These are phyloP conservation scores for Pachyrhynchus sulphureomaculatus DNA, from an alignment of 1,140 invertebrate genomes.

Conservation along the genomic window DNA sequence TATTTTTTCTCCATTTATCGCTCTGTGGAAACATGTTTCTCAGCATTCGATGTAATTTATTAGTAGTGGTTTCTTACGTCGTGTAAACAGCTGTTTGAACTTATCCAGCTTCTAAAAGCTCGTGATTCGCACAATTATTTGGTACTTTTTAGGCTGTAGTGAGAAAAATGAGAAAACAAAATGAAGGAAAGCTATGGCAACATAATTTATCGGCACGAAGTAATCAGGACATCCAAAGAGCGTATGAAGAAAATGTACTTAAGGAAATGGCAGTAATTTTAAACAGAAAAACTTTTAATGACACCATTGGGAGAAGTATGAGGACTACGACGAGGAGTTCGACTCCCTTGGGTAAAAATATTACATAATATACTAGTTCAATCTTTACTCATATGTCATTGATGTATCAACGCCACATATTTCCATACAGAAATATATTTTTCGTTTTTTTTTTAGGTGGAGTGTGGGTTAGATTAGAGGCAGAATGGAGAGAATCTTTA, in stretches of 20 bases:
- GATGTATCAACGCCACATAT: too few species aligned
- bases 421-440: too few species aligned
- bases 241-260: conserved; percentile 74
- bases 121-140: too few species aligned
- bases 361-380: conserved; percentile 25
- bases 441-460: conserved; percentile 57
- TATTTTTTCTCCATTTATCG: too few species aligned
- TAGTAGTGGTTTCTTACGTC: too few species aligned
- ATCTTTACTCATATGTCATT: too few species aligned
- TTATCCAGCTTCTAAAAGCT: too few species aligned
- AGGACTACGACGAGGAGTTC: neutral
- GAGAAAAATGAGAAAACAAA: conserved; percentile 30
- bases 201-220: conserved; percentile 70
- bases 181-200: conserved; percentile 65
- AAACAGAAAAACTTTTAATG: conserved; percentile 51
- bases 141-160: conserved; percentile 14
- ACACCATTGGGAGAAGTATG: conserved; percentile 5
- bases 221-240: conserved; percentile 82
- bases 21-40: too few species aligned
- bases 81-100: too few species aligned
- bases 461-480: conserved; percentile 68
- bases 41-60: too few species aligned
- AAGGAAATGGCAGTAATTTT: conserved; percentile 67
- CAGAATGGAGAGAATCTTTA: conserved; percentile 66
- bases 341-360: conserved; percentile 12